A percentile compares a stretch with the other conserved stretches of the same genome.
Evolutionary conservation across 2,113 vertebrate genomes (phyloP).

Genomic region (Polyodon spathula): DNA sequence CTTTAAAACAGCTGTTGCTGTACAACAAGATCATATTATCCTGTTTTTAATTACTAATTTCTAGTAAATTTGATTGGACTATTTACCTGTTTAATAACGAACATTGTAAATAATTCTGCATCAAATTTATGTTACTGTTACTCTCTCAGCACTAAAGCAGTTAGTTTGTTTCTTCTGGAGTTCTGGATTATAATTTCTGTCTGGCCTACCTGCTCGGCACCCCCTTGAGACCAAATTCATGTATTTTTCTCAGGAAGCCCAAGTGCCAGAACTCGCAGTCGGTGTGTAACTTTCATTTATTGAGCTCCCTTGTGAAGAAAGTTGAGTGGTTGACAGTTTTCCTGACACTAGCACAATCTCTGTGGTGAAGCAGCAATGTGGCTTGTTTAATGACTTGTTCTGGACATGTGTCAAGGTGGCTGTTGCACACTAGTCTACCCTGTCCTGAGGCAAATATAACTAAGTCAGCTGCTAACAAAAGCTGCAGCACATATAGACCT

Average conservation of each 20-base stretch:
- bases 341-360: conserved; percentile 18
- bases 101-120: too few relatives aligned
- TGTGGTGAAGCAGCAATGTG: conserved; percentile 10
- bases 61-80: too few relatives aligned
- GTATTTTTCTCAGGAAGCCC: conserved; percentile 46
- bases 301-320: conserved; percentile 30
- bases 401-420: conserved; percentile 14
- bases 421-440: conserved; percentile 6
- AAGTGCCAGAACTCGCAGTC: conserved; percentile 47
- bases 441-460: conserved; percentile 11
- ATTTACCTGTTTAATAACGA: too few relatives aligned
- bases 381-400: conserved; percentile 16
- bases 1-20: too few relatives aligned
- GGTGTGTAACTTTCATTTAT: conserved; percentile 51
- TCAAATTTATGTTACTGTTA: too few relatives aligned
- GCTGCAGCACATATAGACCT: not conserved
- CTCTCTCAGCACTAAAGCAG: conserved; percentile 2
- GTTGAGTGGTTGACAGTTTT: conserved; percentile 28
- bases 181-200: conserved; percentile 62
- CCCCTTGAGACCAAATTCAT: conserved; percentile 53
- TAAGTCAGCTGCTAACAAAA: conserved; percentile 12
- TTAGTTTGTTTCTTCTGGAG: conserved; percentile 33
- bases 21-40: too few relatives aligned
- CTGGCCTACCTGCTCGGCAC: conserved; percentile 55
- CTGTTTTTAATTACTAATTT: too few relatives aligned